Percentiles rank a stretch among this genome's conserved stretches.
Conservation (phyloP, 2,888 invertebrate species). For the Lithodes maja region DNA sequence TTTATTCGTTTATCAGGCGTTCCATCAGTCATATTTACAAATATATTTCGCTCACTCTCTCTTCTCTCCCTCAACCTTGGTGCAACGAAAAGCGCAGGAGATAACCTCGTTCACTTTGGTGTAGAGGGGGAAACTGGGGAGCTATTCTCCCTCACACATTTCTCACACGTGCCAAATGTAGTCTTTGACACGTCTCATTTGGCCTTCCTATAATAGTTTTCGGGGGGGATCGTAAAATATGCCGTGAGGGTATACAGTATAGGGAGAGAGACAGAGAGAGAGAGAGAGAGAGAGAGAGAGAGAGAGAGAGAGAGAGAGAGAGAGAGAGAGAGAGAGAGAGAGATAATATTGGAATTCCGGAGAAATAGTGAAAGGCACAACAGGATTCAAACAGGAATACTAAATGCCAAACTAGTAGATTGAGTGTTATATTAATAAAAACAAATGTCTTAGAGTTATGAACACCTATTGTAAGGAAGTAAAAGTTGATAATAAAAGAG, state of each 20-base stretch:
- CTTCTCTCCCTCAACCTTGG: neutral
- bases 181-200: slow-evolving; percentile 17
- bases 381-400: no score
- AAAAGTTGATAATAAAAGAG: no score
- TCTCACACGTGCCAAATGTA: neutral
- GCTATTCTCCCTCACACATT: neutral
- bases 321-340: neutral
- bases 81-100: neutral
- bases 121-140: neutral
- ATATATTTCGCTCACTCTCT: neutral
- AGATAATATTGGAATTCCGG: neutral
- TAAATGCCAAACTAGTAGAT: no score
- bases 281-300: neutral
- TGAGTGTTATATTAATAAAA: no score
- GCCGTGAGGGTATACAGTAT: neutral
- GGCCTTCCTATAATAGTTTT: neutral
- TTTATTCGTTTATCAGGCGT: no score
- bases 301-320: slow-evolving; percentile 4
- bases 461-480: no score
- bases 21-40: no score
- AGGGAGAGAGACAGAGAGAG: neutral
- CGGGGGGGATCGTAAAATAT: slow-evolving; percentile 1
- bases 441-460: no score
- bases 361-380: neutral
- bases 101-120: neutral